Percentiles rank a stretch among this genome's conserved stretches.
Conservation (phyloP, 1,140 invertebrate species). For the Probaryconus sp. region DNA sequence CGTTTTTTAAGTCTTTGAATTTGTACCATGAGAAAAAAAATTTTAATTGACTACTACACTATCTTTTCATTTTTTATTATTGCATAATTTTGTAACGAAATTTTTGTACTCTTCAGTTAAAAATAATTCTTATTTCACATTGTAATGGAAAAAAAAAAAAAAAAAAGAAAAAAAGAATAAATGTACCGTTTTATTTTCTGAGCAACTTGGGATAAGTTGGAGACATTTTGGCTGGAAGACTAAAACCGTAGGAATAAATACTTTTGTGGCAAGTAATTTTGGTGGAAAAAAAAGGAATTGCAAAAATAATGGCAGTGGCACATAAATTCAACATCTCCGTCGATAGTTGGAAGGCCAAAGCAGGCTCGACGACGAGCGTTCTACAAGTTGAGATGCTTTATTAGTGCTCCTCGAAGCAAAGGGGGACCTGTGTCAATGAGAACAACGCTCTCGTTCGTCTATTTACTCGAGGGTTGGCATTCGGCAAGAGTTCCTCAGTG, state of each 20-base stretch:
- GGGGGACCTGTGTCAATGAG: constrained; percentile 68
- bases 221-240: not conserved
- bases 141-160: no score
- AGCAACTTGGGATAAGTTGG: no score
- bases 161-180: no score
- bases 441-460: constrained; percentile 67
- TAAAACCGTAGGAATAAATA: constrained; percentile 19
- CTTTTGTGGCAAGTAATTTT: not conserved
- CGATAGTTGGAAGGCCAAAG: constrained; percentile 35
- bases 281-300: constrained; percentile 34
- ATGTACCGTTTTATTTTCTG: no score
- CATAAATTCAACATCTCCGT: constrained; percentile 44
- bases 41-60: no score
- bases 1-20: no score
- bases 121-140: no score
- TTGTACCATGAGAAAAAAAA: no score
- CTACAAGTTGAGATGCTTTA: constrained; percentile 67
- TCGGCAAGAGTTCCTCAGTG: constrained; percentile 58
- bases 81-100: no score
- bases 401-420: constrained; percentile 66
- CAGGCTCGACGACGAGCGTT: constrained; percentile 41
- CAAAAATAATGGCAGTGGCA: constrained; percentile 55
- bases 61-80: no score
- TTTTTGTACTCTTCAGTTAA: no score
- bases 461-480: constrained; percentile 71